These are phyloP conservation scores for Trichogramma dendrolimi DNA, from an alignment of 2,888 invertebrate species.

Conservation along the genomic window DNA sequence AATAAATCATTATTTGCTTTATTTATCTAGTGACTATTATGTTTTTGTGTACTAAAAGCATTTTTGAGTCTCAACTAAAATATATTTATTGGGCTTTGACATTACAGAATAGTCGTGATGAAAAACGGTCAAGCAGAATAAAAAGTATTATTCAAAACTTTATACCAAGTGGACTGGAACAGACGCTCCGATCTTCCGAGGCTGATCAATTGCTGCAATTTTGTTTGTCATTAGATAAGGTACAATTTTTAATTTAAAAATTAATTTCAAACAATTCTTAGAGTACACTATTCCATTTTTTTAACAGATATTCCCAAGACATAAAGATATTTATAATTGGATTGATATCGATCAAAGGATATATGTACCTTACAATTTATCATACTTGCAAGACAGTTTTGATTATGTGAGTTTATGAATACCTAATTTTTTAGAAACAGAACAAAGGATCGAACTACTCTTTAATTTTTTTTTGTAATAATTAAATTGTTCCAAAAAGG, in stretches of 20 bases:
- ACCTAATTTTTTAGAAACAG: slow-evolving; percentile 10
- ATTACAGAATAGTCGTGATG: slow-evolving; percentile 48
- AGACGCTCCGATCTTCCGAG: slow-evolving; percentile 47
- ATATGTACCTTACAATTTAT: slow-evolving; percentile 50
- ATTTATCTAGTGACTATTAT: too few species aligned
- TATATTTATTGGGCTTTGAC: background rate
- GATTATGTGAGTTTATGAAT: slow-evolving; percentile 49
- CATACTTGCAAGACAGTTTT: slow-evolving; percentile 51
- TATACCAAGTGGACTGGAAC: slow-evolving; percentile 49
- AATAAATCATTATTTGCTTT: background rate
- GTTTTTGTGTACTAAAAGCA: background rate
- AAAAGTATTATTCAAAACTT: slow-evolving; percentile 48
- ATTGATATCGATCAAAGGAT: slow-evolving; percentile 50
- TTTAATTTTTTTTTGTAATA: too few species aligned
- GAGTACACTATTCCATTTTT: slow-evolving; percentile 11
- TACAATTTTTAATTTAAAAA: slow-evolving; percentile 27
- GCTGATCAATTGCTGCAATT: slow-evolving; percentile 50
- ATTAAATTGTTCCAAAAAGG: background rate
- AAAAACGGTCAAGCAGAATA: slow-evolving; percentile 47
- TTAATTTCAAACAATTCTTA: background rate
- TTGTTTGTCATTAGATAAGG: slow-evolving; percentile 51
- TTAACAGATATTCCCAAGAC: slow-evolving; percentile 49
- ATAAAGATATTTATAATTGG: slow-evolving; percentile 51
- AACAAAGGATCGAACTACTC: background rate
- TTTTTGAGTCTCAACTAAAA: background rate